phyloP scores from a whole-genome alignment of 2,888 invertebrate genomes.

The Incurvaria masculella region DNA sequence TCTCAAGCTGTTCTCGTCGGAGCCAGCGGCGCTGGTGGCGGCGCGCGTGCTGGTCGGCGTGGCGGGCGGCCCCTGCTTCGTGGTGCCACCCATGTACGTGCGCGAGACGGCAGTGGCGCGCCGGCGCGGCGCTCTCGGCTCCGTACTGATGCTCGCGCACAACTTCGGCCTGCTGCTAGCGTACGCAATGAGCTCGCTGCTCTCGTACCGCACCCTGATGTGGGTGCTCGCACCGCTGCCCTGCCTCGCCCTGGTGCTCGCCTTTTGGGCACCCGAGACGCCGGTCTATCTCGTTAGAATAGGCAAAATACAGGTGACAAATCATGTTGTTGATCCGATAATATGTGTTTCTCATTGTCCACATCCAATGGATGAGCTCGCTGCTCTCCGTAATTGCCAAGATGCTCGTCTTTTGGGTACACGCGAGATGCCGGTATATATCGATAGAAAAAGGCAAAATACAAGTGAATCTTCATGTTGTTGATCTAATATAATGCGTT shows the following conservation, averaged over 20 bases:
- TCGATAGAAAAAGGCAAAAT: no score
- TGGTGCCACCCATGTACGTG: neutral
- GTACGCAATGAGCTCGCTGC: neutral
- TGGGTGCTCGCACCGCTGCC: neutral
- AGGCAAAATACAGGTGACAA: neutral
- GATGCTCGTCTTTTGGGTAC: no score
- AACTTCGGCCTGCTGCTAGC: slow-evolving; percentile 25
- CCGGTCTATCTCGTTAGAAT: neutral
- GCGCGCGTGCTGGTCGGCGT: neutral
- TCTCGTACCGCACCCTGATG: neutral
- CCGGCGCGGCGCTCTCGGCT: slow-evolving; percentile 29
- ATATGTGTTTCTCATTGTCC: no score
- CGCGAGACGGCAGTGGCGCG: slow-evolving; percentile 8
- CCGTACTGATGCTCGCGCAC: slow-evolving; percentile 25
- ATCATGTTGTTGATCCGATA: no score
- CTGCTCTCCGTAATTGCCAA: no score
- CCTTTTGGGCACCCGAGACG: neutral
- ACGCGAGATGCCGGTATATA: no score
- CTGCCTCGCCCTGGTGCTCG: neutral
- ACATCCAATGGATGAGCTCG: no score
- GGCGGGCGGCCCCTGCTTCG: neutral
- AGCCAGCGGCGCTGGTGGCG: neutral
- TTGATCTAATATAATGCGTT: no score
- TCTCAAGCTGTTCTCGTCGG: neutral
- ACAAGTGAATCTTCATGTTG: no score